A percentile compares a stretch with the other conserved stretches of the same genome.
These are phyloP conservation scores for Drosophila azteca DNA, from an alignment of 1,140 invertebrate genomes.

Conservation along the genomic window DNA sequence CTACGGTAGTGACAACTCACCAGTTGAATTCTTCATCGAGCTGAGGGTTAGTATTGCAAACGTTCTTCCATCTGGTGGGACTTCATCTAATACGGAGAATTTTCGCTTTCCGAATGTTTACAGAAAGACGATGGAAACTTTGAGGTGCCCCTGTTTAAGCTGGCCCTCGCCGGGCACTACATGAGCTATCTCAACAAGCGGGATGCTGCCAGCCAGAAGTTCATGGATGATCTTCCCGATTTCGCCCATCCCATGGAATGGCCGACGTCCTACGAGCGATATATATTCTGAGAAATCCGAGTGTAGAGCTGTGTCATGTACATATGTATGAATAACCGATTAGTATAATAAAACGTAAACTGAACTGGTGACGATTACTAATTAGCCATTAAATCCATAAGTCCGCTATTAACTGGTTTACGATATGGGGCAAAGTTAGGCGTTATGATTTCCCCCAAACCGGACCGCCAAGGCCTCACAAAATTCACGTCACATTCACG, in stretches of 20 bases:
- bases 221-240: conserved; percentile 55
- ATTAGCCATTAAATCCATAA: conserved; percentile 23
- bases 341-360: too few relatives aligned
- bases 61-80: too few relatives aligned
- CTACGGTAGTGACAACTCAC: conserved; percentile 85
- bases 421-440: conserved; percentile 37
- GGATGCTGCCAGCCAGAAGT: conserved; percentile 37
- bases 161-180: conserved; percentile 63
- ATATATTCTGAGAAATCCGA: conserved; percentile 18
- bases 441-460: conserved; percentile 26
- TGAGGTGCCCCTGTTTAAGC: conserved; percentile 45
- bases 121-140: conserved; percentile 83
- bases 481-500: background rate
- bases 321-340: too few relatives aligned
- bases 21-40: conserved; percentile 86
- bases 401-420: conserved; percentile 32
- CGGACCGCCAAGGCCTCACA: conserved; percentile 15
- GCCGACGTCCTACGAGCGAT: conserved; percentile 61
- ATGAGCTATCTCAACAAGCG: conserved; percentile 52
- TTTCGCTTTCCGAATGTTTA: conserved; percentile 54
- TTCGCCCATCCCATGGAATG: conserved; percentile 71
- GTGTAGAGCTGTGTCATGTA: too few relatives aligned
- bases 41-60: conserved; percentile 28
- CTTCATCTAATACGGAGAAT: background rate
- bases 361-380: conserved; percentile 6